These are phyloP conservation scores for Drosophila kohkoa DNA, from an alignment of 1,140 invertebrate species.

Conservation along the genomic window DNA sequence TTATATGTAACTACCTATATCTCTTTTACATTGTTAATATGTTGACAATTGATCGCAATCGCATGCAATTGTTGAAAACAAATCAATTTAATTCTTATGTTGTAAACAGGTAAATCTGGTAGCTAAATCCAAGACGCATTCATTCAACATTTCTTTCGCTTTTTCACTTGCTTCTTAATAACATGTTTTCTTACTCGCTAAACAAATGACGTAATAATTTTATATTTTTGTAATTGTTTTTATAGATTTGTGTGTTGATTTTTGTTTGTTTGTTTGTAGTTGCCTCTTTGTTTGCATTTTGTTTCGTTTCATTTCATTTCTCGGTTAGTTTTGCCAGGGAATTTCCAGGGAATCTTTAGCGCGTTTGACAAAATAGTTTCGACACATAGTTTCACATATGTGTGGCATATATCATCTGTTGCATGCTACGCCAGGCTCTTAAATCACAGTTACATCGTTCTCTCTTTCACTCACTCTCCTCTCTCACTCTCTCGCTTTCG, in stretches of 20 bases:
- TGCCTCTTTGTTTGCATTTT: slow-evolving; percentile 79
- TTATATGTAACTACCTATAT: slow-evolving; percentile 4
- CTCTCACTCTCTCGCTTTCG: not conserved
- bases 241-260: slow-evolving; percentile 41
- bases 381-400: slow-evolving; percentile 19
- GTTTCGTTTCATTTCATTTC: slow-evolving; percentile 63
- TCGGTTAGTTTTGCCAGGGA: slow-evolving; percentile 51
- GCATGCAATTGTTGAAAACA: slow-evolving; percentile 38
- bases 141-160: slow-evolving; percentile 29
- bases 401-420: slow-evolving; percentile 32
- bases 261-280: slow-evolving; percentile 52
- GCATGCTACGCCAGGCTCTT: slow-evolving; percentile 68
- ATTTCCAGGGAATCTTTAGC: slow-evolving; percentile 42
- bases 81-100: slow-evolving; percentile 60
- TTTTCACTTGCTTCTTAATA: slow-evolving; percentile 44
- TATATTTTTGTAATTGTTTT: slow-evolving; percentile 33
- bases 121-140: slow-evolving; percentile 65
- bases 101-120: slow-evolving; percentile 82
- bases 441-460: slow-evolving; percentile 74
- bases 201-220: slow-evolving; percentile 57
- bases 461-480: slow-evolving; percentile 18
- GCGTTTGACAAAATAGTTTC: slow-evolving; percentile 23
- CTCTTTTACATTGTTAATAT: slow-evolving; percentile 4
- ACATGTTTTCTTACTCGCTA: slow-evolving; percentile 62
- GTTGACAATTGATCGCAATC: slow-evolving; percentile 9